Evolutionary conservation across 2,113 vertebrate genomes (phyloP).

Genomic region (Pomatostomus ruficeps): DNA sequence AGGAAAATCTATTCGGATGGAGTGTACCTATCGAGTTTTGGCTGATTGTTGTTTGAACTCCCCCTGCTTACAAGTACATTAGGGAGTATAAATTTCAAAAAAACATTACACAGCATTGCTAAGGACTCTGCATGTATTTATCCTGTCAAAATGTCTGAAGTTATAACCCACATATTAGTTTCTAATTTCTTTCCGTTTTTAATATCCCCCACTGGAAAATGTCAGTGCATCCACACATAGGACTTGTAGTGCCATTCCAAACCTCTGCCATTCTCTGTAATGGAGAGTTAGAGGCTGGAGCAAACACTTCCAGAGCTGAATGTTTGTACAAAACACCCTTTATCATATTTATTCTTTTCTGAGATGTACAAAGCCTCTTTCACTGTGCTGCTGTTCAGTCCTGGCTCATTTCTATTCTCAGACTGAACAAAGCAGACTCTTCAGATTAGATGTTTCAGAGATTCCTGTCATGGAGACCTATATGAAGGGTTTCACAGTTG

Average conservation of each 20-base stretch:
- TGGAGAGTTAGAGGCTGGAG: neutral
- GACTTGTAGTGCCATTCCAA: neutral
- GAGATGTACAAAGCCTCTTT: neutral
- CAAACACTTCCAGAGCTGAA: neutral
- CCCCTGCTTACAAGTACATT: slow-evolving; percentile 40
- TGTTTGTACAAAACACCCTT: neutral
- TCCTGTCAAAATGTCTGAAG: neutral
- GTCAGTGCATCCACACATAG: neutral
- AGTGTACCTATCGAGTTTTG: slow-evolving; percentile 55
- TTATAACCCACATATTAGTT: slow-evolving; percentile 18
- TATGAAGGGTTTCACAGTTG: neutral
- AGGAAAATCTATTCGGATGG: slow-evolving; percentile 42
- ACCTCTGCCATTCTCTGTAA: neutral
- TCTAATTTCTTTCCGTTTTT: slow-evolving; percentile 41
- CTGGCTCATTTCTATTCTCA: neutral
- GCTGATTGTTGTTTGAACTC: slow-evolving; percentile 68
- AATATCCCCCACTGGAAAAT: neutral
- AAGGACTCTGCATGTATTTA: slow-evolving; percentile 10
- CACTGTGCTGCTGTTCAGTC: neutral
- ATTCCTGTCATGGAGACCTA: neutral
- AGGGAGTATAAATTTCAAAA: slow-evolving; percentile 44
- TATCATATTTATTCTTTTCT: neutral
- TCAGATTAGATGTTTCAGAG: neutral
- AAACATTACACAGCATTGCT: neutral
- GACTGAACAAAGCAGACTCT: neutral